Evolutionary conservation across 2,113 vertebrate genomes (phyloP).

Genomic region (Rhadina sibilatrix): DNA sequence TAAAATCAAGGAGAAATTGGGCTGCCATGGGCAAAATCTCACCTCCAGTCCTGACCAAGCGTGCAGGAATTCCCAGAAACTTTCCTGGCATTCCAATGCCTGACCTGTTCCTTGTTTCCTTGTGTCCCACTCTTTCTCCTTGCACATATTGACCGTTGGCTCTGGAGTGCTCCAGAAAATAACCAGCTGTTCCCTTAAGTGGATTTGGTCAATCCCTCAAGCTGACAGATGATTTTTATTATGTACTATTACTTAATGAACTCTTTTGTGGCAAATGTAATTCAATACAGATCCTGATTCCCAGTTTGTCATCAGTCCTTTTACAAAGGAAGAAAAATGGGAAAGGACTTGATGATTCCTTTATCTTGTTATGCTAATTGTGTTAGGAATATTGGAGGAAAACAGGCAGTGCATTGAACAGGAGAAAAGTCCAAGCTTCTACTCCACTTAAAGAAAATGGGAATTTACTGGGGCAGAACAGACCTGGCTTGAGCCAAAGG

Average conservation of each 20-base stretch:
- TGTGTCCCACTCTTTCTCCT: neutral
- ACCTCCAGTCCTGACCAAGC: accelerated
- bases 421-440: neutral
- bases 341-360: constrained; percentile 60
- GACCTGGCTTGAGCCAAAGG: neutral
- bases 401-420: constrained; percentile 17
- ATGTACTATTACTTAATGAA: constrained; percentile 73
- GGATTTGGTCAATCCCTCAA: constrained; percentile 64
- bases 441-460: constrained; percentile 3
- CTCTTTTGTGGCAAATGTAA: constrained; percentile 74
- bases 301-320: constrained; percentile 70
- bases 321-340: constrained; percentile 64
- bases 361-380: constrained; percentile 72
- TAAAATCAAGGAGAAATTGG: accelerated
- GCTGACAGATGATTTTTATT: constrained; percentile 71
- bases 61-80: neutral
- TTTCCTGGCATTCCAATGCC: neutral
- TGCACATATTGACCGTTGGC: neutral
- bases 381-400: constrained; percentile 65
- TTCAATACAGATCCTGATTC: constrained; percentile 66
- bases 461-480: neutral
- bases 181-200: constrained; percentile 59
- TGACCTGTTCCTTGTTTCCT: neutral
- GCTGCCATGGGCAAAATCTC: neutral
- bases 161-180: constrained; percentile 52